Conservation (phyloP, 2,797 vertebrate species). For the Diglossa cyanea region DNA sequence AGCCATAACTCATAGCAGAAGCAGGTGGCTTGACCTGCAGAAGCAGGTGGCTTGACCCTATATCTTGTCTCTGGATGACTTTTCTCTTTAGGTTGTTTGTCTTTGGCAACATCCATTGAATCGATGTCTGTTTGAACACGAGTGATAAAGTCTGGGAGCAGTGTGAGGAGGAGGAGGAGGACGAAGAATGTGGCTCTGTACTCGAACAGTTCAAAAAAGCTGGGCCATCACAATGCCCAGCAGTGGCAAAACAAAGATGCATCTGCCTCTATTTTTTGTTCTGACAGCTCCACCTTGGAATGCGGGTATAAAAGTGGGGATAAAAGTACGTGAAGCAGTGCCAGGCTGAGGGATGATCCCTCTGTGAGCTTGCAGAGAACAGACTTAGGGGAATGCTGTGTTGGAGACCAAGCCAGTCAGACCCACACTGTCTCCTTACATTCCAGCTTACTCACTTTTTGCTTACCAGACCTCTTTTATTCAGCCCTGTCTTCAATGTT, state of each 20-base stretch:
- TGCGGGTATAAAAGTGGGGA: rapidly evolving
- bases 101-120: neutral
- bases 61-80: neutral
- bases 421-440: neutral
- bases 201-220: neutral
- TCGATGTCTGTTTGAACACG: rapidly evolving
- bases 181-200: neutral
- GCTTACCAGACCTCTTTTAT: neutral
- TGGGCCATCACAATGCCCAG: too few species aligned
- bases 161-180: neutral
- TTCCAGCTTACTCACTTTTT: neutral
- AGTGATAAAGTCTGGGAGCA: neutral
- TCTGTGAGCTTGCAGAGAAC: neutral
- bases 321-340: neutral
- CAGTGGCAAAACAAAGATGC: neutral
- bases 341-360: neutral
- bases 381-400: neutral
- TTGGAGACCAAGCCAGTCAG: neutral
- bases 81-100: neutral
- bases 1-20: neutral
- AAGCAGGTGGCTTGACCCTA: neutral
- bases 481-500: neutral
- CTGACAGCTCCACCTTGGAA: neutral
- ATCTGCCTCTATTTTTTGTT: neutral
- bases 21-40: neutral